These are phyloP conservation scores for Dryoscopus gambensis DNA, from an alignment of 2,113 vertebrate species.

Conservation along the genomic window DNA sequence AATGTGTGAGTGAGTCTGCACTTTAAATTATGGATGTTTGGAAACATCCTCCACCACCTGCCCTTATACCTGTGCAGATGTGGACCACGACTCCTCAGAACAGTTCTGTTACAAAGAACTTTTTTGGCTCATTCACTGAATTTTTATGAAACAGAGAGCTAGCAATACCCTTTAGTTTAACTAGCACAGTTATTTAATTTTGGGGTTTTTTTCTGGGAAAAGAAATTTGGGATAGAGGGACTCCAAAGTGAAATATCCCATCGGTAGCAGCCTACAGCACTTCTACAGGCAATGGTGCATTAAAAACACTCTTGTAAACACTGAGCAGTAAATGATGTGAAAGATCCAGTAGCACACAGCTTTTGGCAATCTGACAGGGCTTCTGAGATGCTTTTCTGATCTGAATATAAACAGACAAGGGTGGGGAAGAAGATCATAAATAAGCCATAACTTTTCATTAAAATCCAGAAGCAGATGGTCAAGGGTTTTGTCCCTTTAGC, in stretches of 20 bases:
- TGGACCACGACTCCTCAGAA: neutral
- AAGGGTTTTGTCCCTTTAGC: neutral
- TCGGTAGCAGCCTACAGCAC: neutral
- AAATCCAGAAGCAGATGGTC: slow-evolving; percentile 24
- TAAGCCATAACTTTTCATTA: slow-evolving; percentile 22
- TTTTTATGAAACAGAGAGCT: neutral
- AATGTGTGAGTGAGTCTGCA: neutral
- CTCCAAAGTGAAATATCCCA: neutral
- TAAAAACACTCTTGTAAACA: slow-evolving; percentile 35
- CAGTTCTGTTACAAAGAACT: neutral
- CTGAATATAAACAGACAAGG: slow-evolving; percentile 12
- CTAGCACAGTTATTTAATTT: neutral
- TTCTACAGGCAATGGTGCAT: neutral
- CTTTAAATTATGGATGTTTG: neutral
- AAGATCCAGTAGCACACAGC: slow-evolving; percentile 21
- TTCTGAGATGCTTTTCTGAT: slow-evolving; percentile 31
- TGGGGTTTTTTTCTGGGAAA: neutral
- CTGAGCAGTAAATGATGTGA: slow-evolving; percentile 30
- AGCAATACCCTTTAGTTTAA: neutral
- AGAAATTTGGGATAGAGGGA: neutral
- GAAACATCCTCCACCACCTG: neutral
- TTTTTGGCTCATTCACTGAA: neutral
- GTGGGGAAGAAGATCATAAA: neutral
- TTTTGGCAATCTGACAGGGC: slow-evolving; percentile 40
- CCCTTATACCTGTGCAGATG: neutral